These are phyloP conservation scores for Psittacara wagleri DNA, from an alignment of 2,113 vertebrate genomes.

Conservation along the genomic window DNA sequence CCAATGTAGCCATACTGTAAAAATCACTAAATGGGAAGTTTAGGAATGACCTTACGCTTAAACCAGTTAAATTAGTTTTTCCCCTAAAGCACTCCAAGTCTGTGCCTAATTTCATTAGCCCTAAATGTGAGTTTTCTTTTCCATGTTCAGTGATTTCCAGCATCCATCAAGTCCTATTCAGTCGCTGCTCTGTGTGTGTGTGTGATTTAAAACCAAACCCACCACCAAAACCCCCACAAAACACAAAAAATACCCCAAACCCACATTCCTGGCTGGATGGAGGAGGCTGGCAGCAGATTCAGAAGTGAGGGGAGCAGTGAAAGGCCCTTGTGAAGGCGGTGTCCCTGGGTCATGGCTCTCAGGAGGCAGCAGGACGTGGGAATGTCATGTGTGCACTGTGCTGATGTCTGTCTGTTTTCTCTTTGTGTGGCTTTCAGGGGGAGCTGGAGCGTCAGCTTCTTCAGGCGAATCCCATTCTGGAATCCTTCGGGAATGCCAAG, in stretches of 20 bases:
- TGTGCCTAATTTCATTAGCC: slow-evolving; percentile 40
- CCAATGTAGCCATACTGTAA: neutral
- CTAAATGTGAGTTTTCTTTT: neutral
- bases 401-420: neutral
- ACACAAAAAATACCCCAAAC: neutral
- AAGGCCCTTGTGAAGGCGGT: neutral
- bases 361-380: neutral
- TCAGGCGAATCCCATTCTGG: slow-evolving; percentile 97
- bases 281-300: neutral
- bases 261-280: neutral
- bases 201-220: neutral
- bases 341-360: neutral
- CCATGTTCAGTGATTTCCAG: neutral
- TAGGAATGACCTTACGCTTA: neutral
- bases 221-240: neutral
- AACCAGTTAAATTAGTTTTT: neutral
- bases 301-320: neutral
- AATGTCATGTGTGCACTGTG: neutral
- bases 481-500: slow-evolving; percentile 97
- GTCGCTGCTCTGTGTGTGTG: neutral
- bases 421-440: slow-evolving; percentile 78
- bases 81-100: neutral
- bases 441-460: slow-evolving; percentile 96
- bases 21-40: neutral
- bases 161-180: neutral